Conservation (phyloP, 2,888 invertebrate species). For the Drosophila birchii region DNA sequence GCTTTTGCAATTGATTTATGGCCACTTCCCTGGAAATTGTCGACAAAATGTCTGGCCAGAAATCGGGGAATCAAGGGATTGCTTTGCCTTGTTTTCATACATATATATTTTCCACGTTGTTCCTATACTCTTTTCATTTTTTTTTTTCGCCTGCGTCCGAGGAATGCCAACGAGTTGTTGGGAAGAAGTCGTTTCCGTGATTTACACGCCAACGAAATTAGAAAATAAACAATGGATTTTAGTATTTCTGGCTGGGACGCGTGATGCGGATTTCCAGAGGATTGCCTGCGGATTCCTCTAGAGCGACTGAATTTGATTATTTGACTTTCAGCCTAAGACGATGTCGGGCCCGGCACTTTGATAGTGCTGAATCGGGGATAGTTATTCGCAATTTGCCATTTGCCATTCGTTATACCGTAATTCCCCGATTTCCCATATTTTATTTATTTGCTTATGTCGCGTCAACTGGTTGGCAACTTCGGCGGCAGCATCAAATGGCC, state of each 20-base stretch:
- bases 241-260: slow-evolving; percentile 59
- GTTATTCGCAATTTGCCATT: slow-evolving; percentile 5
- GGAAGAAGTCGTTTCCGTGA: slow-evolving; percentile 72
- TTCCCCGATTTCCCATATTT: slow-evolving; percentile 34
- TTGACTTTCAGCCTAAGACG: slow-evolving; percentile 58
- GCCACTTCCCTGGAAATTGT: slow-evolving; percentile 76
- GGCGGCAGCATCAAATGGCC: slow-evolving; percentile 73
- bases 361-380: slow-evolving; percentile 64
- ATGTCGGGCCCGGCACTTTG: slow-evolving; percentile 64
- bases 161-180: slow-evolving; percentile 52
- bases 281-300: slow-evolving; percentile 13
- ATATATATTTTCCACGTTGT: slow-evolving; percentile 14
- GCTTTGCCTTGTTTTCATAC: slow-evolving; percentile 5
- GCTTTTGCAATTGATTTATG: slow-evolving; percentile 70
- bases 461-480: slow-evolving; percentile 68
- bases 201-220: slow-evolving; percentile 73
- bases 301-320: slow-evolving; percentile 59
- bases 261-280: slow-evolving; percentile 28
- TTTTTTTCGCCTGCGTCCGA: slow-evolving; percentile 2
- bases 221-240: slow-evolving; percentile 72
- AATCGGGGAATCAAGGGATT: slow-evolving; percentile 19
- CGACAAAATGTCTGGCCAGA: slow-evolving; percentile 74
- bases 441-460: slow-evolving; percentile 77
- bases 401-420: slow-evolving; percentile 30
- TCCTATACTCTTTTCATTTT: background rate